Conservation (phyloP, 1,140 invertebrate genomes). For the Potamilus streckersoni region DNA sequence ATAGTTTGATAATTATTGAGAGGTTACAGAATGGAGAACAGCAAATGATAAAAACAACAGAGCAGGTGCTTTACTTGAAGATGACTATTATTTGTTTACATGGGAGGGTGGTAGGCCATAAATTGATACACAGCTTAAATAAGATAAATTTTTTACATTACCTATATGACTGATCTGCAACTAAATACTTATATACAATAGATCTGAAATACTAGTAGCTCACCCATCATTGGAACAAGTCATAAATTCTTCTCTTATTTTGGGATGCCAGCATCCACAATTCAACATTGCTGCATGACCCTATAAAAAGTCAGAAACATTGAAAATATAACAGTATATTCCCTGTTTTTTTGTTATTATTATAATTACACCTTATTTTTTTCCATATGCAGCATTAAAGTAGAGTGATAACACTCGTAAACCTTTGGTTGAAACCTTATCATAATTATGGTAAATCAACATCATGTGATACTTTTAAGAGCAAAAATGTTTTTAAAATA, state of each 20-base stretch:
- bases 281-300: constrained; percentile 95
- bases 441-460: too few relatives aligned
- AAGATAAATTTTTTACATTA: background rate
- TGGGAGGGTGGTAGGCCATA: background rate
- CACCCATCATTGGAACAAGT: constrained; percentile 91
- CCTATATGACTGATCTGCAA: background rate
- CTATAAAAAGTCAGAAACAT: constrained; percentile 42
- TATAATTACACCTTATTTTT: too few relatives aligned
- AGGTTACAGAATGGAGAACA: too few relatives aligned
- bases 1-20: too few relatives aligned
- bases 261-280: constrained; percentile 93
- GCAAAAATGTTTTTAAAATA: too few relatives aligned
- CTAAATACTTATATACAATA: background rate
- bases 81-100: too few relatives aligned
- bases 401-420: too few relatives aligned
- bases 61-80: too few relatives aligned
- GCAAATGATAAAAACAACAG: too few relatives aligned
- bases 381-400: too few relatives aligned
- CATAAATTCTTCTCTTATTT: constrained; percentile 90
- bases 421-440: too few relatives aligned
- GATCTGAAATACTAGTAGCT: constrained; percentile 19
- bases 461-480: too few relatives aligned
- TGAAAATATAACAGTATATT: constrained; percentile 8
- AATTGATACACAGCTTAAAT: background rate
- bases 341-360: background rate